Percentiles rank a stretch among this genome's conserved stretches.
These are phyloP conservation scores for Lepilemur septentrionalis DNA, from an alignment of 2,797 vertebrate species.

Conservation along the genomic window DNA sequence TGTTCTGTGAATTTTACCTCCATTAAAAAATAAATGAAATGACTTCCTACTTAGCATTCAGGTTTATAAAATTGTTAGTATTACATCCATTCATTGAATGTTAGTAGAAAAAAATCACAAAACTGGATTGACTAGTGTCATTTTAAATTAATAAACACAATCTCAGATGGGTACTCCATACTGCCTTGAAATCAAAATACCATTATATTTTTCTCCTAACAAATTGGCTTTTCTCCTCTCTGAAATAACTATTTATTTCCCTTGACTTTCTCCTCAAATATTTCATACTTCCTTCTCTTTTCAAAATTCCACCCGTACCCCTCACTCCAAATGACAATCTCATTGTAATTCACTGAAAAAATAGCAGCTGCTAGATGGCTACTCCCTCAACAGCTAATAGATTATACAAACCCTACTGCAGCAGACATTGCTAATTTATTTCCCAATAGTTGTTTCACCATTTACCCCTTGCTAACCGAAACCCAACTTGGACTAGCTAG, in stretches of 20 bases:
- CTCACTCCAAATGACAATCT: background rate
- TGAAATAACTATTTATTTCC: background rate
- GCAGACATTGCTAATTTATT: background rate
- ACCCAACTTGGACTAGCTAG: background rate
- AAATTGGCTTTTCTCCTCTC: background rate
- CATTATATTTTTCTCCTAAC: background rate
- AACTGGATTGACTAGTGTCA: background rate
- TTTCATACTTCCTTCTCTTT: background rate
- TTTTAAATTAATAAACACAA: background rate
- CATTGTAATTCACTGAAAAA: constrained; percentile 28
- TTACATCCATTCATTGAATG: background rate
- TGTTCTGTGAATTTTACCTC: background rate
- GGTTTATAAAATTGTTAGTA: background rate
- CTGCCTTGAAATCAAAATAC: background rate
- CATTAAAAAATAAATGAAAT: background rate
- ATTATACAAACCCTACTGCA: background rate
- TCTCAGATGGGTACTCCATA: background rate
- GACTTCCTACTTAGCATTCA: background rate
- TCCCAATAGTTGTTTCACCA: background rate
- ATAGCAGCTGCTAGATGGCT: background rate
- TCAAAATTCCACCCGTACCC: background rate
- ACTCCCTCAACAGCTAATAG: background rate
- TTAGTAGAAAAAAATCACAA: background rate
- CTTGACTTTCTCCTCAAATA: background rate
- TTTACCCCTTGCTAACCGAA: constrained; percentile 28